Conservation (phyloP, 2,797 vertebrate genomes). For the Melanogrammus aeglefinus region DNA sequence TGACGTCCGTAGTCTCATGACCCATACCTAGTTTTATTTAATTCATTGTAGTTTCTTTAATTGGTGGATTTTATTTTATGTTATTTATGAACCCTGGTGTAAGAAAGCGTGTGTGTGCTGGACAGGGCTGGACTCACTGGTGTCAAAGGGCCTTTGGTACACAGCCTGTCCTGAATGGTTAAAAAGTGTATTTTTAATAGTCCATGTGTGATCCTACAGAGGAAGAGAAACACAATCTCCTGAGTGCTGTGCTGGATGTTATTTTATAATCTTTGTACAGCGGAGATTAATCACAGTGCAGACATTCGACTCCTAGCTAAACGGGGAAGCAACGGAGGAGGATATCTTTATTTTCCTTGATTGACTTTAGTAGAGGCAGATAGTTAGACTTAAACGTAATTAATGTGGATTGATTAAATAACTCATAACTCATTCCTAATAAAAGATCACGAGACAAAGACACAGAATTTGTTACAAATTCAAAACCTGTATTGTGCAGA, state of each 20-base stretch:
- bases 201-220: too few relatives aligned
- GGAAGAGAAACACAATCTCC: not conserved
- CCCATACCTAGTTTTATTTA: not conserved
- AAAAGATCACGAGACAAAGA: constrained; percentile 40
- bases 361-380: not conserved
- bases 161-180: not conserved
- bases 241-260: not conserved
- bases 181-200: too few relatives aligned
- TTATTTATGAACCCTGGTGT: not conserved
- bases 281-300: too few relatives aligned
- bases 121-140: not conserved
- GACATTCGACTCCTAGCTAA: not conserved
- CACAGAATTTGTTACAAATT: constrained; percentile 67
- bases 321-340: too few relatives aligned
- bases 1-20: not conserved
- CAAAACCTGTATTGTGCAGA: constrained; percentile 90
- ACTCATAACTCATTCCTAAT: not conserved
- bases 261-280: not conserved
- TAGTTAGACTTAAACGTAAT: not conserved
- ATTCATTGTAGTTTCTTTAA: not conserved
- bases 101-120: not conserved
- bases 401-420: not conserved
- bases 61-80: not conserved
- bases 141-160: not conserved
- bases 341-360: too few relatives aligned